Percentiles rank a stretch among this genome's conserved stretches.
Conservation (phyloP, 2,888 invertebrate genomes). For the Argynnis bischoffii region DNA sequence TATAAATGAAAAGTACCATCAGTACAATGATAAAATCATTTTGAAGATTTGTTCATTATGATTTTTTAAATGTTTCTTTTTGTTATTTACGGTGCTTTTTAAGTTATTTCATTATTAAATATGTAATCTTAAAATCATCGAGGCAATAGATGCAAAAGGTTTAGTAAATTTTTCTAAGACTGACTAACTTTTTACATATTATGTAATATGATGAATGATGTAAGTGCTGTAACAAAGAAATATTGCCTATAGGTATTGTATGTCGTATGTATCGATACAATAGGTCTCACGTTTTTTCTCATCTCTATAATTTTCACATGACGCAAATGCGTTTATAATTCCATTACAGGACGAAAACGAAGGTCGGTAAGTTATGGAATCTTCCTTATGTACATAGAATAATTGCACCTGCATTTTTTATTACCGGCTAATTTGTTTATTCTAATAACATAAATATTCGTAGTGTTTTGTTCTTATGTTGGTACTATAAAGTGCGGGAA, state of each 20-base stretch:
- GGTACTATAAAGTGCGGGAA: no score
- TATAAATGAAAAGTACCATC: no score
- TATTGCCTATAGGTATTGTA: background rate
- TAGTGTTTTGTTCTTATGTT: no score
- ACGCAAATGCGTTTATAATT: constrained; percentile 16
- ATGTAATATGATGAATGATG: background rate
- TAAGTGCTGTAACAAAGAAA: background rate
- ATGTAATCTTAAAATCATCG: background rate
- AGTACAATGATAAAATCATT: no score
- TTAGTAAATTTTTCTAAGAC: constrained; percentile 30
- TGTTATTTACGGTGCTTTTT: no score
- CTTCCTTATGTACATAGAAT: background rate
- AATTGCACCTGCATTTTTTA: constrained; percentile 8
- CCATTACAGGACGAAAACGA: constrained; percentile 7
- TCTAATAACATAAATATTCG: background rate
- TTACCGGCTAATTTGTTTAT: constrained; percentile 5
- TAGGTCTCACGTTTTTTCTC: constrained; percentile 4
- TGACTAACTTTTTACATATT: constrained; percentile 24
- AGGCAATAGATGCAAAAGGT: background rate
- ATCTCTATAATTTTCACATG: constrained; percentile 11
- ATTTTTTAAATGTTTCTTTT: no score
- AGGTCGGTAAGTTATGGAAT: background rate
- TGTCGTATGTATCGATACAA: constrained; percentile 2
- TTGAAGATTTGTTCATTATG: no score
- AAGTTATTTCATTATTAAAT: no score